Conservation (phyloP, 2,113 vertebrate genomes). For the Engystomops pustulosus region DNA sequence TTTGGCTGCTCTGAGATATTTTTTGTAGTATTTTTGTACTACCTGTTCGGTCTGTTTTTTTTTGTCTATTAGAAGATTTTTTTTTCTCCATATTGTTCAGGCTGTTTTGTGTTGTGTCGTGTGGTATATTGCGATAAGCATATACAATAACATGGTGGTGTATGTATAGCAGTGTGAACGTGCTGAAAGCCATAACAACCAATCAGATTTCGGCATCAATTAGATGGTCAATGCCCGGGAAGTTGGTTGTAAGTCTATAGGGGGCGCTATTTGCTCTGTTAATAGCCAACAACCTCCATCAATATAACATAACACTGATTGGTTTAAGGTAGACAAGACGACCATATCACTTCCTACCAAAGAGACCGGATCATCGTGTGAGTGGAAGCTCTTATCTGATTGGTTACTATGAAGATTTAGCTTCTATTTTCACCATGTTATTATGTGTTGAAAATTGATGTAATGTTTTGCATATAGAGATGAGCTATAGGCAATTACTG, state of each 20-base stretch:
- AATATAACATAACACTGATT: too few relatives aligned
- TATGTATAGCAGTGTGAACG: background rate
- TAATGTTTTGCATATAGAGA: background rate
- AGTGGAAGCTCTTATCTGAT: conserved; percentile 1
- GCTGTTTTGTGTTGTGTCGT: conserved; percentile 27
- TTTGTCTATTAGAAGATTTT: background rate
- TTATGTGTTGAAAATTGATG: background rate
- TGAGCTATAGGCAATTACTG: background rate
- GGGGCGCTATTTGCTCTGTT: background rate
- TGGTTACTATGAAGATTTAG: conserved; percentile 3
- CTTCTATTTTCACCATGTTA: conserved; percentile 10
- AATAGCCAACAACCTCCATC: background rate
- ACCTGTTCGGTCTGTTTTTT: background rate
- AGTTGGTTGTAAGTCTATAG: background rate
- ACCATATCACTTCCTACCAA: background rate
- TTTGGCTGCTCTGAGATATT: conserved; percentile 36
- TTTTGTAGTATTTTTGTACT: conserved; percentile 15
- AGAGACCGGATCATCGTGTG: background rate
- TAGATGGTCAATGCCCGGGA: background rate
- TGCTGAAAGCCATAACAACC: background rate
- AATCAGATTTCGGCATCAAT: background rate
- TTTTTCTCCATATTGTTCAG: background rate
- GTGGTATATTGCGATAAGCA: background rate
- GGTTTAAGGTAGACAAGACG: background rate
- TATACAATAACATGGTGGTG: conserved; percentile 20